Evolutionary conservation across 2,797 vertebrate species (phyloP).

Genomic region (Clamator glandarius): DNA sequence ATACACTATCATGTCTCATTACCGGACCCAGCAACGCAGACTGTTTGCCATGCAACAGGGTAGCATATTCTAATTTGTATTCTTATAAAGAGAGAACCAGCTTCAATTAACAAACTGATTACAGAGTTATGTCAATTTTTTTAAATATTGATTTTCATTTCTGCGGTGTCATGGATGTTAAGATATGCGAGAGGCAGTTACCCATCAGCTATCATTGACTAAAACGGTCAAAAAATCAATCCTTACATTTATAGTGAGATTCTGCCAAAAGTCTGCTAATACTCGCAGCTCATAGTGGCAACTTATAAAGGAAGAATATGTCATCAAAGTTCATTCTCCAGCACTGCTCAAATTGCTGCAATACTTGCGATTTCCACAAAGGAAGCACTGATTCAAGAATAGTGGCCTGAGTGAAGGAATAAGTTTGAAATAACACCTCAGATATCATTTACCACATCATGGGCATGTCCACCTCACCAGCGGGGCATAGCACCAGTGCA

Average conservation of each 20-base stretch:
- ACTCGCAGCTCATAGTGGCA: background rate
- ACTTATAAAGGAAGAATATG: background rate
- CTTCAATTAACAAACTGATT: slow-evolving; percentile 41
- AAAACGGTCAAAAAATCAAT: background rate
- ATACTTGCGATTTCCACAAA: background rate
- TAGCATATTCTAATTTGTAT: background rate
- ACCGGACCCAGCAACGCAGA: background rate
- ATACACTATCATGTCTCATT: background rate
- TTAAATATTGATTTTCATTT: background rate
- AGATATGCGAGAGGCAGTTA: background rate
- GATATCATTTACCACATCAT: accelerated
- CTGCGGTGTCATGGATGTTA: background rate
- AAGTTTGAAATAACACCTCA: background rate
- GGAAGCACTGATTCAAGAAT: background rate
- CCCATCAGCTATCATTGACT: slow-evolving; percentile 11
- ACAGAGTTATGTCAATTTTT: background rate
- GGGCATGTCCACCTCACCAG: background rate
- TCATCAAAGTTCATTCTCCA: background rate
- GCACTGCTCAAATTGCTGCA: background rate
- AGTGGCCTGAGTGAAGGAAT: background rate
- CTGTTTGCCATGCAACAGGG: background rate
- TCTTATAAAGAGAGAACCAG: background rate
- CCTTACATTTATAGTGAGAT: background rate
- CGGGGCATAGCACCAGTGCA: accelerated
- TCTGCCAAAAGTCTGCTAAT: slow-evolving; percentile 6